Evolutionary conservation across 2,888 invertebrate species (phyloP).

Genomic region (Scaptomyza polygonia): DNA sequence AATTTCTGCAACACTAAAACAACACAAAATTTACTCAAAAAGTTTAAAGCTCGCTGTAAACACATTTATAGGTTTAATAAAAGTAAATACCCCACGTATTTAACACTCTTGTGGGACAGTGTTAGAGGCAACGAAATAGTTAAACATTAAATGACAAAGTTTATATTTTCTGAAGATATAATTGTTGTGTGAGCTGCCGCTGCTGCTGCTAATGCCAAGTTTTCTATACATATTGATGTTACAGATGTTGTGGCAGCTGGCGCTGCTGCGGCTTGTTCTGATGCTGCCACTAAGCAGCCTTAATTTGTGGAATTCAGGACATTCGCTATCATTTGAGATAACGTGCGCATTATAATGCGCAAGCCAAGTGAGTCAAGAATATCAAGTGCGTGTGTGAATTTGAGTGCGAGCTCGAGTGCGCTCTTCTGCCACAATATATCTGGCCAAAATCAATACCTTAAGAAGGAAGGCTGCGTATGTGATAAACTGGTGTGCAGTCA

Average conservation of each 20-base stretch:
- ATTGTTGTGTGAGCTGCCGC: conserved; percentile 15
- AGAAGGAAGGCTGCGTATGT: conserved; percentile 45
- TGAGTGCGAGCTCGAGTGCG: conserved; percentile 3
- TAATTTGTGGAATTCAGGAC: conserved; percentile 76
- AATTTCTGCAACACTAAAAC: too few species aligned
- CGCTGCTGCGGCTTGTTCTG: conserved; percentile 1
- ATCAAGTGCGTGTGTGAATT: conserved; percentile 6
- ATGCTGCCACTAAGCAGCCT: conserved; percentile 36
- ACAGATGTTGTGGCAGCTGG: conserved; percentile 16
- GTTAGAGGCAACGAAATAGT: conserved; percentile 21
- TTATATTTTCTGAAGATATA: conserved; percentile 26
- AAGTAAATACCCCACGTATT: not conserved
- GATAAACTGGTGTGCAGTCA: conserved; percentile 75
- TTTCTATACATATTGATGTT: conserved; percentile 30
- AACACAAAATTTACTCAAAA: not conserved
- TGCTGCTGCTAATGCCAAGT: conserved; percentile 22
- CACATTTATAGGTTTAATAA: not conserved
- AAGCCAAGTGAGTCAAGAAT: conserved; percentile 42
- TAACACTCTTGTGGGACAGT: conserved; percentile 4
- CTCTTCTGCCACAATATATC: conserved; percentile 7
- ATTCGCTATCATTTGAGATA: conserved; percentile 75
- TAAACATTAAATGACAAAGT: conserved; percentile 46
- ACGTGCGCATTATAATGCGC: conserved; percentile 71
- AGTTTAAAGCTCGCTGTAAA: not conserved
- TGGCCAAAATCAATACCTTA: conserved; percentile 63